phyloP scores from a whole-genome alignment of 1,140 invertebrate genomes.

The Drosophila persimilis region DNA sequence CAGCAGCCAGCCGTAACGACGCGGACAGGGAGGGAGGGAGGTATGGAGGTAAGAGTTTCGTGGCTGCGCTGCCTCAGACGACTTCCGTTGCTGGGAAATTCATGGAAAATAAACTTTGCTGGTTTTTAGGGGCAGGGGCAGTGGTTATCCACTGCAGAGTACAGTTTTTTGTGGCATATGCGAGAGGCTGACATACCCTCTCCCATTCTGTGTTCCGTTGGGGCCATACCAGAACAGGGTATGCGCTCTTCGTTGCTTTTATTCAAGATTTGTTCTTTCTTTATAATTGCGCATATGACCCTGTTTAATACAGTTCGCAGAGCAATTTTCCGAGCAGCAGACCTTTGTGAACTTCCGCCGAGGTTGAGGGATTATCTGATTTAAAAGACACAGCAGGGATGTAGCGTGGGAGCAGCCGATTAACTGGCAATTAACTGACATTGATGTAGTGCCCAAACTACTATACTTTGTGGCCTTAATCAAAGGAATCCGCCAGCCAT shows the following conservation, averaged over 20 bases:
- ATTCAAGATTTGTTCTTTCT: constrained; percentile 56
- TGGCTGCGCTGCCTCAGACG: neutral
- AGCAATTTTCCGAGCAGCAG: constrained; percentile 48
- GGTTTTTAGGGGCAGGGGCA: constrained; percentile 9
- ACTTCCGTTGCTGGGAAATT: constrained; percentile 50
- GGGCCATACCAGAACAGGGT: too few relatives aligned
- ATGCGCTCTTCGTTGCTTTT: too few relatives aligned
- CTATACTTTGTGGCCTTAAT: constrained; percentile 63
- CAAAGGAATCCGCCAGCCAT: constrained; percentile 36
- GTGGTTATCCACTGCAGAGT: too few relatives aligned
- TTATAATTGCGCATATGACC: constrained; percentile 79
- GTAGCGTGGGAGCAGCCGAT: constrained; percentile 10
- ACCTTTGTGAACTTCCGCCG: constrained; percentile 28
- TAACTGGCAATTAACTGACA: constrained; percentile 74
- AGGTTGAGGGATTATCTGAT: constrained; percentile 36
- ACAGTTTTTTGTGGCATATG: too few relatives aligned
- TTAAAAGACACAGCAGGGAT: constrained; percentile 23
- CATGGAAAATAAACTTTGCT: constrained; percentile 46
- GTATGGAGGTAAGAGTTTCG: neutral
- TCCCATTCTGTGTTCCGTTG: too few relatives aligned
- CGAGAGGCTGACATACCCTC: too few relatives aligned
- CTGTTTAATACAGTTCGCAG: constrained; percentile 78
- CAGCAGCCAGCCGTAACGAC: constrained; percentile 63
- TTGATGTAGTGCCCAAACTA: constrained; percentile 54
- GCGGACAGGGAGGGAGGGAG: constrained; percentile 6